Evolutionary conservation across 1,140 invertebrate genomes (phyloP).

Genomic region (Brachionus koreanus): DNA sequence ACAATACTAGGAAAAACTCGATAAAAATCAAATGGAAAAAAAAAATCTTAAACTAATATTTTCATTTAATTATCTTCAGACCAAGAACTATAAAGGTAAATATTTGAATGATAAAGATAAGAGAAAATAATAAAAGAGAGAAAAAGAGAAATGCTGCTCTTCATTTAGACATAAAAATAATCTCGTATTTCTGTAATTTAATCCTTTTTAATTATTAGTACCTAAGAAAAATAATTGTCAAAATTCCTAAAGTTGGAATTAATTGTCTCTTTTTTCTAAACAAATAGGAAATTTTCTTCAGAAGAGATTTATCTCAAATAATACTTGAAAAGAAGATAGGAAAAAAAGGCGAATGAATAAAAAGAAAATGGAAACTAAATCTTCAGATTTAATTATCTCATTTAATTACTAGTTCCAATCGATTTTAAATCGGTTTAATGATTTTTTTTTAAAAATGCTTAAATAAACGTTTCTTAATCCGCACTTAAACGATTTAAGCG

Average conservation of each 20-base stretch:
- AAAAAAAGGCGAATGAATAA: background rate
- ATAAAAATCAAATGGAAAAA: background rate
- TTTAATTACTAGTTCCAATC: slow-evolving; percentile 33
- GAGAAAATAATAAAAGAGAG: background rate
- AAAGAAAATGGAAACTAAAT: background rate
- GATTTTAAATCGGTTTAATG: slow-evolving; percentile 37
- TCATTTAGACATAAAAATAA: slow-evolving; percentile 25
- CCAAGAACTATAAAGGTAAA: slow-evolving; percentile 9
- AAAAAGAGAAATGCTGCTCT: slow-evolving; percentile 31
- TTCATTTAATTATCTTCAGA: slow-evolving; percentile 27
- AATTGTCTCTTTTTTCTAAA: slow-evolving; percentile 36
- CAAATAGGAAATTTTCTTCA: slow-evolving; percentile 22
- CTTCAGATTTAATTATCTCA: slow-evolving; percentile 10
- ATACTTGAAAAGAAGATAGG: slow-evolving; percentile 19
- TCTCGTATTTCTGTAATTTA: slow-evolving; percentile 33
- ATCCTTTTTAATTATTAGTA: slow-evolving; percentile 40
- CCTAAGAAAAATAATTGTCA: slow-evolving; percentile 37
- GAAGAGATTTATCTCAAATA: slow-evolving; percentile 33
- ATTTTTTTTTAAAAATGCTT: background rate
- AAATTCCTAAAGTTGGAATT: slow-evolving; percentile 40
- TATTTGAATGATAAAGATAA: slow-evolving; percentile 41
- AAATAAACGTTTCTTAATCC: slow-evolving; percentile 23
- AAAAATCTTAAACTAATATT: slow-evolving; percentile 40
- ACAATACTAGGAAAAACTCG: background rate
- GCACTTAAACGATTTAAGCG: background rate